Base-by-base conservation (phyloP, 2,888 invertebrate genomes). In the Tachystola acroxantha region DNA sequence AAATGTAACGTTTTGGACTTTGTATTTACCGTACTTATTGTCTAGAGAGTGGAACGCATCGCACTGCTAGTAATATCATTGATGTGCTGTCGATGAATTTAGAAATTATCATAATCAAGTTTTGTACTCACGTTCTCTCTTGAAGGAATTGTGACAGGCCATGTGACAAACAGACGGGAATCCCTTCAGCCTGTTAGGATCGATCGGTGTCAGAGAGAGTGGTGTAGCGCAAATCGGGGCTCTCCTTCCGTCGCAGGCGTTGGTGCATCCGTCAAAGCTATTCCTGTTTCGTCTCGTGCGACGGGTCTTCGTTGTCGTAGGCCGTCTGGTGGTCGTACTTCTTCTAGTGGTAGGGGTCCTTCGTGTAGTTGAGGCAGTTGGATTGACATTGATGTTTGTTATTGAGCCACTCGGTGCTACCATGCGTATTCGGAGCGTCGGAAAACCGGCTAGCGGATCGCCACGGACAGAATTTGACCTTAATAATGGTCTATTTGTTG, bases 141-240 rank as follows among this genome's bases (percentile, higher is more conserved):
- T 78, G 48, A 75, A 86, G 14, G 80, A 78, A 50, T 86, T 86
- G 43, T 80, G 75, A 51, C 86, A 86, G 7, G 84, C 81, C 77
- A 86, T 76, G 42, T 86, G 84, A 37, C 86, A 86, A 28, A 82
- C 58, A 0, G 85, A 81, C 6, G 82, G 76, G 52, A 86, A 86
- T 26, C 84, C 85, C 46, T 74, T 82, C 34, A 86, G 53, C 3
- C 57, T 62, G n/a, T 79, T 62, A 1, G 80, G 64, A 40, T 82
- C 65, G 42, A 84, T 57, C 4, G 67, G 64, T 7, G 48, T 39
- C 2, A 65, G 54, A 0, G 76, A 67, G 16, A 69, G 43, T 2
- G 85, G 85, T 1, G 66, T 64, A 14, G 76, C 74, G 41, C 86
- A 86, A 39, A 86, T 72, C 0, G 75, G 78, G 12, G 72, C 64